These are phyloP conservation scores for Caenorhabditis imperialis DNA, from an alignment of 2,888 invertebrate species.

Conservation along the genomic window DNA sequence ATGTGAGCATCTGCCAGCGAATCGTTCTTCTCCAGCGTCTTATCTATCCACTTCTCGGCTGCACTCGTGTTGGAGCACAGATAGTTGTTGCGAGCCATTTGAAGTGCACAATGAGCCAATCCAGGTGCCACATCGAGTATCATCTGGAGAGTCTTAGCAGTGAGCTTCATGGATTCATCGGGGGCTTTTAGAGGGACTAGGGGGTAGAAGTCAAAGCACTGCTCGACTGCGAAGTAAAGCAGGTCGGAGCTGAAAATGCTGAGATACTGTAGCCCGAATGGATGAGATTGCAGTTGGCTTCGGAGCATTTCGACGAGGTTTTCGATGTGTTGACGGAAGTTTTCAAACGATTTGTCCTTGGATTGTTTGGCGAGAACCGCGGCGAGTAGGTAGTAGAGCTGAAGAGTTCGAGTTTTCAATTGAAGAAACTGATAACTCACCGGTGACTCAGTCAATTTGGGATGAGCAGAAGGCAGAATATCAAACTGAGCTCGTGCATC, in stretches of 20 bases:
- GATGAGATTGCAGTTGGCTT: constrained; percentile 34
- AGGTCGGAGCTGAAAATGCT: constrained; percentile 51
- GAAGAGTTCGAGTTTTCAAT: neutral
- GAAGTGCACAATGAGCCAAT: constrained; percentile 81
- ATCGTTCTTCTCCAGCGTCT: constrained; percentile 85
- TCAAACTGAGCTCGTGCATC: constrained; percentile 90
- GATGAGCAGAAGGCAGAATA: constrained; percentile 86
- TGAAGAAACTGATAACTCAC: constrained; percentile 62
- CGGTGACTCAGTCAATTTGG: constrained; percentile 63
- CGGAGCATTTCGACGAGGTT: constrained; percentile 42
- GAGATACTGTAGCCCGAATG: constrained; percentile 56
- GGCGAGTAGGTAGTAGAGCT: constrained; percentile 56
- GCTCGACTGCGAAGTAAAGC: constrained; percentile 45
- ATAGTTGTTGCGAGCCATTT: constrained; percentile 87
- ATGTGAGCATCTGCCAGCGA: constrained; percentile 89
- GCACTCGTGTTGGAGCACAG: constrained; percentile 84
- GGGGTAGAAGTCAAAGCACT: constrained; percentile 66
- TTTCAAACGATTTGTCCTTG: constrained; percentile 52
- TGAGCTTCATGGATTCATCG: constrained; percentile 81
- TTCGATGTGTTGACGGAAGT: constrained; percentile 53
- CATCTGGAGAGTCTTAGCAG: constrained; percentile 84
- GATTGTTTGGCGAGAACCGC: constrained; percentile 54
- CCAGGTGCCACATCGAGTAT: constrained; percentile 89
- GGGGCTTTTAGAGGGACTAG: constrained; percentile 81
- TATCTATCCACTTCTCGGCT: constrained; percentile 85